These are phyloP conservation scores for Chaitophorus viminalis DNA, from an alignment of 2,888 invertebrate genomes.

Conservation along the genomic window DNA sequence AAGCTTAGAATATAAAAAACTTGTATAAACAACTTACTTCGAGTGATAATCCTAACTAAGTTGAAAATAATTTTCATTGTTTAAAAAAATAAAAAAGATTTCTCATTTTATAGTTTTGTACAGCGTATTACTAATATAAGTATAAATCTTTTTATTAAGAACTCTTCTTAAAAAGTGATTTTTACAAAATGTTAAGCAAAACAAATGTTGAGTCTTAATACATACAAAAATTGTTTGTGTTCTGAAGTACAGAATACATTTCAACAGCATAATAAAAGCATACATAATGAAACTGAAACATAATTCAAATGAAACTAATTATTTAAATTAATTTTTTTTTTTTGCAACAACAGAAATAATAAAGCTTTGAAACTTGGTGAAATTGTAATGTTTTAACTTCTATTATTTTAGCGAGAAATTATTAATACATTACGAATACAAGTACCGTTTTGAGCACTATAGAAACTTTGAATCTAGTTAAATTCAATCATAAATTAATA, in stretches of 20 bases:
- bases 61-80: no score
- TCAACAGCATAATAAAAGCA: background rate
- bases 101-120: no score
- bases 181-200: background rate
- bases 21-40: no score
- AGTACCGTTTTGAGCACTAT: background rate
- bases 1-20: no score
- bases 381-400: constrained; percentile 12
- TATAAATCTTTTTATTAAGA: no score
- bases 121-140: no score
- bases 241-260: background rate
- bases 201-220: background rate
- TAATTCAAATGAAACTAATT: background rate
- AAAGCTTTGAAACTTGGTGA: constrained; percentile 2
- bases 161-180: no score
- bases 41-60: no score
- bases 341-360: background rate
- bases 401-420: background rate
- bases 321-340: background rate
- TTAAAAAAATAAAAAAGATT: no score
- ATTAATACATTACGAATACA: constrained; percentile 32
- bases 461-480: background rate
- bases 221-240: background rate
- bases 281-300: constrained; percentile 3
- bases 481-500: constrained; percentile 17